Base-by-base conservation (phyloP, 2,888 invertebrate genomes). In the Drosophila differens region DNA sequence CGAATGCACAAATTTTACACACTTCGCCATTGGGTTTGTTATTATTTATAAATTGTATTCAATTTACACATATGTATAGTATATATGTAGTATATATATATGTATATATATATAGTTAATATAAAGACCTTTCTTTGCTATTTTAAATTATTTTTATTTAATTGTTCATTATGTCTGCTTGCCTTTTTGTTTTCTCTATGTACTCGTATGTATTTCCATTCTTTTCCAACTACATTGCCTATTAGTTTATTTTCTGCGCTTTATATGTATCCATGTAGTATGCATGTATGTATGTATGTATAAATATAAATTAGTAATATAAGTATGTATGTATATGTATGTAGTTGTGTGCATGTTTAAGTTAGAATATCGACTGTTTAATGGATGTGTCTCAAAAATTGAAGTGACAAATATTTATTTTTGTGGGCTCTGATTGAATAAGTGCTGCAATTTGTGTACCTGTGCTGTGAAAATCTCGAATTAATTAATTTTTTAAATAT, bases 1-100 rank as follows among this genome's bases (percentile, higher is more conserved):
- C 87, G 87, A 91, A 88, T 88, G 88, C 90, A 87, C 88, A 85
- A 79, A 74, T 89, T 88, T 88, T 89, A 91, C 91, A 91, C 83
- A 89, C 90, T 87, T 87, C 87, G 87, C 72, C 87, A 85, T 91
- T 77, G 74, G 70, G 64, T 81, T 55, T 90, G 77, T 82, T 73
- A 87, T 91, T 88, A 88, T 91, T 91, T 80, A 91, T 91, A 80
- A 90, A 83, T 85, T 91, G 79, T 85, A 76, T 87, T 90, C 82
- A 91, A 91, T 91, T 82, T 91, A 91, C 86, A 91, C 83, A 83
- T 90, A 87, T 85, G 78, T 85, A 83, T 83, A 74, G 81, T 86
- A 84, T 88, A 83, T 74, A 84, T 60, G 33, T 35, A 47, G 47
- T 55, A 65, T 76, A 71, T 83, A 70, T 81, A 68, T 76, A 66